Evolutionary conservation across 2,888 invertebrate genomes (phyloP), one percentile per base, ranked within the genome.

Genomic region (Sericinus montela): DNA sequence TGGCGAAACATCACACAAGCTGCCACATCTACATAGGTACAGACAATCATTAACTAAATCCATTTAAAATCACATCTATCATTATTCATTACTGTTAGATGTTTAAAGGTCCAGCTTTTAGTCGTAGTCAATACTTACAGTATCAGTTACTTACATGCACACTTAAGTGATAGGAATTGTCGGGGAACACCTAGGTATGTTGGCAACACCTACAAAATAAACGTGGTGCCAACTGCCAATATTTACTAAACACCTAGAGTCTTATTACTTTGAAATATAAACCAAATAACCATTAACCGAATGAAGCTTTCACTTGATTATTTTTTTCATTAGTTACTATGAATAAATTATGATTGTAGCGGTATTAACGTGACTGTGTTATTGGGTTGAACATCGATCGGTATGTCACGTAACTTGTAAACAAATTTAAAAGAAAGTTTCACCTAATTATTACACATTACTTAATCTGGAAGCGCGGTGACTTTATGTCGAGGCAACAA

Each of bases 1-100:
- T 80, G 80, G 80, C 81, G 75, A 63, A 72, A 73, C 77, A 74
- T 73, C 79, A 79, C 80, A 80, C 80, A 80, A 80, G 80, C 80
- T 69, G 72, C 72, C 69, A 77, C 75, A 74, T 75, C 77, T 78
- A 80, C 75, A 66, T 65, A 75, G 69, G 67, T 72, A 77, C 69
- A 77, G 65, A 72, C 67, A 73, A 70, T 65, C 65, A 74, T 59
- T 67, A 64, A 68, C 73, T 76, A 75, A 53, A 59, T 59, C 60
- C 56, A 65, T 62, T 62, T 53, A 58, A 59, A 62, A 62, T 59
- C 64, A 72, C 64, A 67, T 70, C 65, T 68, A 69, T 62, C 55
- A 62, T 63, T 49, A 49, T 45, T 41, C 35, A 50, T 41, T 60
- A 57, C 58, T 62, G 59, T 62, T 64, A 67, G 65, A 65, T 65